Evolutionary conservation across 2,113 vertebrate species (phyloP), one percentile per base, ranked within the genome.

Genomic region (Gallinago paraguaiae): DNA sequence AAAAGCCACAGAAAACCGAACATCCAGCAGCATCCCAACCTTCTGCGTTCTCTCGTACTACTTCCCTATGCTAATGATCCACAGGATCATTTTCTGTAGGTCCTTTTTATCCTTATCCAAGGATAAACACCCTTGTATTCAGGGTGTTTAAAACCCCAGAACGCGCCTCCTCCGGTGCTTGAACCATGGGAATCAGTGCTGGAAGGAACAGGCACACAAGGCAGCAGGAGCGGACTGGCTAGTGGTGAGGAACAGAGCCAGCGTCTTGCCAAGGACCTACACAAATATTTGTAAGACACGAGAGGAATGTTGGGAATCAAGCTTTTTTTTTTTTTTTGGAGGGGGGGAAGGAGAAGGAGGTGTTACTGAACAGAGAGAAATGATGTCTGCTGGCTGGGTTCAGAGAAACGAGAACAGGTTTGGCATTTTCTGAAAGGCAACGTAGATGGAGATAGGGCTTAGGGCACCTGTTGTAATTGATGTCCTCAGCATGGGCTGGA

Each of bases 221-320:
- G 51, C 53, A 86, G 72, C 13, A 91, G 41, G 70, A 67, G 56
- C 22, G 0, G 79, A 39, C 54, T 27, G 75, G 63, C 63, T 37
- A 69, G 22, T 12, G 20, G 63, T 39, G 39, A 83, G 76, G 75
- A 86, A 60, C 39, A 33, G 37, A 61, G 46, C 17, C 39, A 90
- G 90, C 60, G 86, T 63, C 76, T 86, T 78, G 75, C 71, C 71
- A 81, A 37, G 41, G 75, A 53, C 25, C 65, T 54, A 59, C 71
- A 90, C 54, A 95, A 68, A 30, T 71, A 90, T 82, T 78, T 68
- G 14, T 69, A 60, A 88, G 88, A 88, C 72, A 78, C 46, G 93
- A 92, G 22, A 90, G 80, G 88, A 96, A 96, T 86, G 85, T 4
- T 86, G 94, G 85, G 43, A 67, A 13, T 93, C 85, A 61, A 74